Evolutionary conservation across 2,888 invertebrate species (phyloP).

Genomic region (Caenorhabditis japonica): DNA sequence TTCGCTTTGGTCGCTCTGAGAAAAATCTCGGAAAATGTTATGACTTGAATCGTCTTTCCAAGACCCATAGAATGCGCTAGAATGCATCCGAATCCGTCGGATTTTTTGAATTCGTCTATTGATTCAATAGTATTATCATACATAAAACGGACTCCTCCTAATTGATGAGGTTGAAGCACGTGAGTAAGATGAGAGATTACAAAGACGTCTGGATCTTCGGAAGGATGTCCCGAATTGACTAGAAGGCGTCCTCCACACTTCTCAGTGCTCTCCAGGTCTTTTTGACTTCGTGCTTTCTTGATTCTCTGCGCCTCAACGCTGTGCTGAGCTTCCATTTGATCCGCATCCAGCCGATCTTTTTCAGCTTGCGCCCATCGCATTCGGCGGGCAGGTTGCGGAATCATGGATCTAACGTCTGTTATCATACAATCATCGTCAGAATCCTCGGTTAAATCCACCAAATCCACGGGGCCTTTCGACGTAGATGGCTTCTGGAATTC

Average conservation of each 20-base stretch:
- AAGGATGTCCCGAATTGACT: conserved; percentile 67
- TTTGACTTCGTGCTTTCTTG: conserved; percentile 42
- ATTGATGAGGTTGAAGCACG: conserved; percentile 72
- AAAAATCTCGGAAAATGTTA: conserved; percentile 96
- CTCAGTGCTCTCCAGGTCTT: conserved; percentile 64
- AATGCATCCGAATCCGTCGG: conserved; percentile 94
- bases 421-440: conserved; percentile 46
- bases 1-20: conserved; percentile 89
- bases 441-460: conserved; percentile 45
- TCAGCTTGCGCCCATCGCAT: conserved; percentile 42
- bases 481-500: conserved; percentile 23
- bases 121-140: conserved; percentile 96
- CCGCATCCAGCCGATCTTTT: conserved; percentile 28
- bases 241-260: conserved; percentile 60
- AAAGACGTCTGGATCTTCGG: conserved; percentile 66
- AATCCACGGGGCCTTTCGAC: conserved; percentile 23
- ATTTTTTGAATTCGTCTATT: conserved; percentile 87
- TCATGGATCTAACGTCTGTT: conserved; percentile 4
- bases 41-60: conserved; percentile 94
- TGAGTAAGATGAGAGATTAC: conserved; percentile 69
- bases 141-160: conserved; percentile 74
- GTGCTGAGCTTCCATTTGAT: conserved; percentile 56
- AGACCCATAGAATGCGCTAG: conserved; percentile 95
- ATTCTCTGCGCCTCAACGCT: conserved; percentile 45
- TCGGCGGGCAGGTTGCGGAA: conserved; percentile 15